Base-by-base conservation (phyloP, 2,888 invertebrate genomes). In the Hyposoter didymator region DNA sequence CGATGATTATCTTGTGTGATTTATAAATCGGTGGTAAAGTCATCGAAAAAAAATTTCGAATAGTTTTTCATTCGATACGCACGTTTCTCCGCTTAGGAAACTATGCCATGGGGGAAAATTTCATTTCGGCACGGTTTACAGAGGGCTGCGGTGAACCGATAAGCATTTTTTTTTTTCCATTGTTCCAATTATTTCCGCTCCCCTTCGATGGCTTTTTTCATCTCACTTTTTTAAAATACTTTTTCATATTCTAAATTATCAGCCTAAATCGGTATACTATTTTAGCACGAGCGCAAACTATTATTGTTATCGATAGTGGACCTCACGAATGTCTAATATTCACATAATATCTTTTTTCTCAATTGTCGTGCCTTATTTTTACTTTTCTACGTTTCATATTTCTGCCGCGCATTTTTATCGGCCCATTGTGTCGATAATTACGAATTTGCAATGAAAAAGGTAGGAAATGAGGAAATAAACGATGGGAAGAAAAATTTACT, bases 261-360 rank as follows among this genome's bases (percentile, higher is more conserved):
- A 78, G 75, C 81, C 83, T 81, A 78, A 86, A 82, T 82, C 82
- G 80, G 84, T 87, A 86, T 78, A 84, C 84, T 84, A 87, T 78
- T 59, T 70, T 39, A 87, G 79, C 80, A 78, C 83, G 83, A 80
- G 84, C 84, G 86, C 87, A 52, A 84, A 14, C 82, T 84, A 84
- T 82, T 82, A 87, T 84, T 84, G 86, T 87, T 78, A 87, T 86
- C 82, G 79, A 86, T 87, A 82, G 78, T 84, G 87, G 87, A 87
- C 84, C 86, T 78, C 86, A 86, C 84, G 84, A 81, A 79, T 87
- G 81, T 74, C 84, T 86, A 64, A 69, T 55, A 86, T 85, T 85
- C 84, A 78, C 76, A 84, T 84, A 62, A 55, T 76, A 67, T 84
- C 39, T 7, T 39, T 82, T 70, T 62, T 64, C 55, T 80, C 35